Percentiles rank a stretch among this genome's conserved stretches.
Conservation (phyloP, 35 echinoderm and acorn worm species). For the Lytechinus variegatus region DNA sequence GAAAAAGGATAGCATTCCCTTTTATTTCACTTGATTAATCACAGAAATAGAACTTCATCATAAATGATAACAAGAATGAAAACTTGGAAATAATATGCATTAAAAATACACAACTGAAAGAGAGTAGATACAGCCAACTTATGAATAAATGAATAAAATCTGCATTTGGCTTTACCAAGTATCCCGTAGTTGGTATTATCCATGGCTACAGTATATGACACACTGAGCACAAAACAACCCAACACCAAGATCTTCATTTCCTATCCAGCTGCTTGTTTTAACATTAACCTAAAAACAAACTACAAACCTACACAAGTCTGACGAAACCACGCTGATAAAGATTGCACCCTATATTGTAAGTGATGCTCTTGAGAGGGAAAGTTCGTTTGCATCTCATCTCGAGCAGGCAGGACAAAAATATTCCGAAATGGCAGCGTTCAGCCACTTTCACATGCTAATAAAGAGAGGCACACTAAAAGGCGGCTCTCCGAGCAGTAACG, state of each 20-base stretch:
- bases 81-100: too few species aligned
- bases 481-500: neutral
- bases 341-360: neutral
- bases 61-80: neutral
- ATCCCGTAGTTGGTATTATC: too few species aligned
- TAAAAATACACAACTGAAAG: neutral
- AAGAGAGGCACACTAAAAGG: neutral
- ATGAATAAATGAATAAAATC: neutral
- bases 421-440: neutral
- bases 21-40: too few species aligned
- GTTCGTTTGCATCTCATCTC: neutral
- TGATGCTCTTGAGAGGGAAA: neutral
- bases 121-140: neutral
- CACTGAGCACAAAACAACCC: neutral
- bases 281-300: neutral
- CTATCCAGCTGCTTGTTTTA: neutral
- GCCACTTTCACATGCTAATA: slow-evolving; percentile 1
- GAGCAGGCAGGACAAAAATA: neutral
- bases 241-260: neutral
- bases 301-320: neutral
- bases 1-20: neutral
- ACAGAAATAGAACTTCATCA: neutral
- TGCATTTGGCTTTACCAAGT: neutral
- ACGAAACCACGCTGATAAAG: neutral
- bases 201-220: too few species aligned